These are phyloP conservation scores for Prolemur simus DNA, from an alignment of 2,113 vertebrate genomes.

Conservation along the genomic window DNA sequence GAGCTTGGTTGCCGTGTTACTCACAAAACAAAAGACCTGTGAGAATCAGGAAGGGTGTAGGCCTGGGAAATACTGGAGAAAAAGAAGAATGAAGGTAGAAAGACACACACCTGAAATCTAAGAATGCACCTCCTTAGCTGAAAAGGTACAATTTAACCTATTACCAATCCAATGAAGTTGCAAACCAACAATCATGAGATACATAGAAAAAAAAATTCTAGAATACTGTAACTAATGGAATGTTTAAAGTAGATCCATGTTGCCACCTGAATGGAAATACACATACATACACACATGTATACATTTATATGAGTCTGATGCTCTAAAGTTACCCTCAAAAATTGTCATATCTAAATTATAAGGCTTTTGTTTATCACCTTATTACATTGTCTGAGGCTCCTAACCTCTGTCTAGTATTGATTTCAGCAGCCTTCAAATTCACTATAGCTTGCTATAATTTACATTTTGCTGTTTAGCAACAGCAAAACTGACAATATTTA, in stretches of 20 bases:
- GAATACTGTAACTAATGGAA: neutral
- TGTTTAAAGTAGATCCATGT: neutral
- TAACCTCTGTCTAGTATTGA: neutral
- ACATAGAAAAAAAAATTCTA: neutral
- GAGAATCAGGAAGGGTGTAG: neutral
- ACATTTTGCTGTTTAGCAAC: slow-evolving; percentile 26
- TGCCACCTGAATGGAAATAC: neutral
- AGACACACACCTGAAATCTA: neutral
- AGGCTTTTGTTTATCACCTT: neutral
- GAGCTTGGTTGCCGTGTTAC: neutral
- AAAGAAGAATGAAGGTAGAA: neutral
- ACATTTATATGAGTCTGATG: neutral
- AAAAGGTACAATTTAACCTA: slow-evolving; percentile 31
- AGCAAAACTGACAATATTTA: slow-evolving; percentile 65
- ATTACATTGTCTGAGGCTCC: slow-evolving; percentile 30
- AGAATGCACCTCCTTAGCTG: neutral
- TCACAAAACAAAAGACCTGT: neutral
- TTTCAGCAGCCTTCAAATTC: slow-evolving; percentile 56
- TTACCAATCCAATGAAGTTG: slow-evolving; percentile 30
- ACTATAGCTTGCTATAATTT: neutral
- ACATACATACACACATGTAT: neutral
- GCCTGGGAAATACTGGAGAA: neutral
- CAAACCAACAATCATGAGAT: slow-evolving; percentile 40
- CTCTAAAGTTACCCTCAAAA: neutral
- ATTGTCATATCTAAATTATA: neutral